phyloP scores from a whole-genome alignment of 2,888 invertebrate species.

The Lithosia quadra region DNA sequence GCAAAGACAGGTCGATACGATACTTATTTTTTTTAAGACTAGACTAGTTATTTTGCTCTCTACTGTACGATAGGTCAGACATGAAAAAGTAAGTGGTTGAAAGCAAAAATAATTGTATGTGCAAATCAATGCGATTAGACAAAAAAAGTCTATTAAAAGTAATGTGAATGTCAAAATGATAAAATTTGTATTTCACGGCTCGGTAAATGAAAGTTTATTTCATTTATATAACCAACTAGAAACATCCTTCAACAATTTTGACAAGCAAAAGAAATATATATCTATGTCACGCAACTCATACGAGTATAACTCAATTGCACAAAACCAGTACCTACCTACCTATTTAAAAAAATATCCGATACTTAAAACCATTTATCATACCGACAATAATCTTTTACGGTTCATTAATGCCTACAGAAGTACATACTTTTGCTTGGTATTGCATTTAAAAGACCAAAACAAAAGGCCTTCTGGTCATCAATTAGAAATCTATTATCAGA shows the following conservation, averaged over 20 bases:
- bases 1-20: neutral
- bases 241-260: neutral
- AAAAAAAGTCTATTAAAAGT: too few species aligned
- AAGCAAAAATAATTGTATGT: too few species aligned
- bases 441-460: slow-evolving; percentile 6
- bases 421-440: neutral
- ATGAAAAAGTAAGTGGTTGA: too few species aligned
- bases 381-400: neutral
- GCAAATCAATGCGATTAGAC: neutral
- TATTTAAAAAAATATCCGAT: neutral
- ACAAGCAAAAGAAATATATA: neutral
- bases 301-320: neutral
- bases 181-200: neutral
- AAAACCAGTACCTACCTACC: too few species aligned
- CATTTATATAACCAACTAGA: neutral
- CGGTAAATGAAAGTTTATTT: neutral
- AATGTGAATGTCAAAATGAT: neutral
- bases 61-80: too few species aligned
- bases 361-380: neutral
- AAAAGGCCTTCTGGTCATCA: neutral
- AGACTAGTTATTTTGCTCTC: neutral
- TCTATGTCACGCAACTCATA: neutral
- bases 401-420: neutral
- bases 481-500: slow-evolving; percentile 13
- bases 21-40: neutral